Conservation (phyloP, 1,140 invertebrate species). For the Rhynchophorus ferrugineus region DNA sequence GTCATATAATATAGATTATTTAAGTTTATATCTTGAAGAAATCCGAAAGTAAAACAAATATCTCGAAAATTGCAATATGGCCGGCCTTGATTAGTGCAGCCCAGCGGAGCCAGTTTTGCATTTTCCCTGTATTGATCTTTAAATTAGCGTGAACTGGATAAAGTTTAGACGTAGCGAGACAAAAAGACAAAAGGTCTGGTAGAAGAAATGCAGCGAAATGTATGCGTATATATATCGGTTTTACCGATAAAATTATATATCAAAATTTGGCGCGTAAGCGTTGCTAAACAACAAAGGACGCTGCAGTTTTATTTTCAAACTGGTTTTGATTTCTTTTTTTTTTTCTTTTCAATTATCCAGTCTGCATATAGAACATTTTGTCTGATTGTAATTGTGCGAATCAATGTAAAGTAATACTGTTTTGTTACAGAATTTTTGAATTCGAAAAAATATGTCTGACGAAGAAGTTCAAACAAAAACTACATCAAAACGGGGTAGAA, state of each 20-base stretch:
- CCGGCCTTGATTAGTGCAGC: background rate
- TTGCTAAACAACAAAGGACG: background rate
- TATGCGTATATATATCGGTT: no score
- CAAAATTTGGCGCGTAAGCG: background rate
- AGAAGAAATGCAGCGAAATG: no score
- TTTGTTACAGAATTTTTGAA: no score
- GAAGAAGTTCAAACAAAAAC: conserved; percentile 28
- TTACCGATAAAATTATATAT: background rate
- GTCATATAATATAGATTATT: background rate
- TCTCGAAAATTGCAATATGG: background rate
- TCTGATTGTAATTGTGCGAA: no score
- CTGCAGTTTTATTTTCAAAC: background rate
- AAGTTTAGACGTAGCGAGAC: no score
- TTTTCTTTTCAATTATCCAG: background rate
- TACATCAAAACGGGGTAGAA: conserved; percentile 25
- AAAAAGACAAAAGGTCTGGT: no score
- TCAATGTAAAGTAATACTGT: no score
- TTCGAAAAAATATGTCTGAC: conserved; percentile 30
- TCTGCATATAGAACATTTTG: no score
- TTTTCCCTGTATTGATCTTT: background rate
- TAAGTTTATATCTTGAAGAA: background rate
- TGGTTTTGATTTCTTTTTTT: background rate
- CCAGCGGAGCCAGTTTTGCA: background rate
- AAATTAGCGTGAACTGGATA: no score
- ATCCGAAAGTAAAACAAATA: background rate